Evolutionary conservation across 2,797 vertebrate species (phyloP).

Genomic region (Thripadectes ignobilis): DNA sequence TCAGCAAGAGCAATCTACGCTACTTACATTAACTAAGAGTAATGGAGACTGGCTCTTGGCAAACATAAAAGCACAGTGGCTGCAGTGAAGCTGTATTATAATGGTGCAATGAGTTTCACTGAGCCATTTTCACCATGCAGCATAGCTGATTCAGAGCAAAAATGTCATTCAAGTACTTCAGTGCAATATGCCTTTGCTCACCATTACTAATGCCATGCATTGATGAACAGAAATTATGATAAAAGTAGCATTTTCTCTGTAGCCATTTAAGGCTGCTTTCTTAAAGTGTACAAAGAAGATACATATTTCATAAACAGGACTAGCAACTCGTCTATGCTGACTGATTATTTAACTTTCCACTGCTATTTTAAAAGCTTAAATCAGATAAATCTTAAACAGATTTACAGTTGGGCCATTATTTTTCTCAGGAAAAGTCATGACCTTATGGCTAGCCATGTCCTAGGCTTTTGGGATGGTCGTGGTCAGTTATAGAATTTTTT

Average conservation of each 20-base stretch:
- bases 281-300: background rate
- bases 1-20: background rate
- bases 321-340: background rate
- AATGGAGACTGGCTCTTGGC: background rate
- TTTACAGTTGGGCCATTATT: background rate
- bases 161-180: background rate
- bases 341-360: background rate
- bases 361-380: background rate
- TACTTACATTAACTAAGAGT: background rate
- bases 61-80: background rate
- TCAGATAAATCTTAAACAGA: background rate
- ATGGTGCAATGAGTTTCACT: constrained; percentile 14
- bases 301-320: background rate
- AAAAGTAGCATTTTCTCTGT: background rate
- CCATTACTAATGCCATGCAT: accelerated
- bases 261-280: background rate
- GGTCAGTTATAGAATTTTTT: background rate
- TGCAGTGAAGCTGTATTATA: background rate
- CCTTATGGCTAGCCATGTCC: background rate
- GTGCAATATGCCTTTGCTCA: background rate
- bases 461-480: background rate
- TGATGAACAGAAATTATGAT: background rate
- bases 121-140: background rate
- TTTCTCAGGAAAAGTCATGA: background rate
- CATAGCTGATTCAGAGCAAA: background rate